These are phyloP conservation scores for Formica aserva DNA, from an alignment of 2,888 invertebrate species.

Conservation along the genomic window DNA sequence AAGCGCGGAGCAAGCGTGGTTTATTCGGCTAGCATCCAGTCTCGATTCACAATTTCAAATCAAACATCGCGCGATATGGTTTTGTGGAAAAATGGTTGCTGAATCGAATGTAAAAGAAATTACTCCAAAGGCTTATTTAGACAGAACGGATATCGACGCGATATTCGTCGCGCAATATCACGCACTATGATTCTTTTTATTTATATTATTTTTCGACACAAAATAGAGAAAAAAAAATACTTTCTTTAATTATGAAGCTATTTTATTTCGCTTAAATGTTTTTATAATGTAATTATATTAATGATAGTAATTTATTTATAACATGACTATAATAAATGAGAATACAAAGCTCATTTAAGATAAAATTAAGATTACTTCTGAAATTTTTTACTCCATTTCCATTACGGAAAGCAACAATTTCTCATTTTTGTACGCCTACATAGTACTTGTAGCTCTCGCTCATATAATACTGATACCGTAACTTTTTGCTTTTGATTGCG, in stretches of 20 bases:
- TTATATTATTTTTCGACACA: neutral
- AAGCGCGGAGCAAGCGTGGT: conserved; percentile 1
- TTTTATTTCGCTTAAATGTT: neutral
- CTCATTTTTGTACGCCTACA: neutral
- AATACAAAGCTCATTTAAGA: neutral
- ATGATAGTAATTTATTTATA: neutral
- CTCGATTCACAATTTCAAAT: conserved; percentile 30
- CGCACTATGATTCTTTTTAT: neutral
- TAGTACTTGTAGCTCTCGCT: neutral
- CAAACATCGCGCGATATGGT: conserved; percentile 21
- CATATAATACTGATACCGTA: neutral
- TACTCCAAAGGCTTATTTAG: conserved; percentile 12
- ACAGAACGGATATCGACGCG: neutral
- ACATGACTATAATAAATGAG: neutral
- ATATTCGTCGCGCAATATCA: neutral
- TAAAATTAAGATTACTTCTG: neutral
- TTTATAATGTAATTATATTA: neutral
- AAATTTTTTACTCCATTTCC: neutral
- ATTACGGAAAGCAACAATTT: neutral
- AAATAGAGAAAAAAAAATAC: neutral
- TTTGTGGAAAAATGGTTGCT: neutral
- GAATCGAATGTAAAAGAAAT: neutral
- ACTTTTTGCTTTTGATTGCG: conserved; percentile 27
- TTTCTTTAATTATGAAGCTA: neutral
- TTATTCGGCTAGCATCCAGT: conserved; percentile 7